These are phyloP conservation scores for Casuarius casuarius DNA, from an alignment of 2,113 vertebrate species.

Conservation along the genomic window DNA sequence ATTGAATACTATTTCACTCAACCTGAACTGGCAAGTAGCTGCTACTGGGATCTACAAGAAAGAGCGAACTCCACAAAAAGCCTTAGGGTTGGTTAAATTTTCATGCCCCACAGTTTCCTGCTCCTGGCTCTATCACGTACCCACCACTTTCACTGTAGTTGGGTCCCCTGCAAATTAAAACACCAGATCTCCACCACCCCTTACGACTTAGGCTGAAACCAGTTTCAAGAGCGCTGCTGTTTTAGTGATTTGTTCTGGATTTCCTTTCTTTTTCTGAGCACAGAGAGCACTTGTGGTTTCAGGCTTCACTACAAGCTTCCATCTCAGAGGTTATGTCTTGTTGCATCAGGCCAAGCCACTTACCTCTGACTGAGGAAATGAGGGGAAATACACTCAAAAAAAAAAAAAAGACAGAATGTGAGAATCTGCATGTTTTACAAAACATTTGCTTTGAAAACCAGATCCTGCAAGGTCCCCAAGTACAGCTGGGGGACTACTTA, in stretches of 20 bases:
- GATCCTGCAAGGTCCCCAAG: background rate
- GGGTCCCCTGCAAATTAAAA: background rate
- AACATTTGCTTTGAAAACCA: background rate
- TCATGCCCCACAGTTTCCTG: background rate
- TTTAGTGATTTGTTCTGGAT: background rate
- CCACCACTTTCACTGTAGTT: background rate
- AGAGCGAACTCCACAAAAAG: accelerated
- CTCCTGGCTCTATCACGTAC: background rate
- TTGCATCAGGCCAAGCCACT: background rate
- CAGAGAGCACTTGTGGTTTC: background rate
- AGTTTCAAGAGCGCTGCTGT: background rate
- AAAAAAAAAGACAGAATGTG: too few species aligned
- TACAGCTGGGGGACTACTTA: background rate
- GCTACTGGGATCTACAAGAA: background rate
- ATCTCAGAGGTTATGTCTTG: background rate
- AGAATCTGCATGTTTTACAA: background rate
- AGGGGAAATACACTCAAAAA: background rate
- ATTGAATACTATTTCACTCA: background rate
- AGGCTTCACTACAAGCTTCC: background rate
- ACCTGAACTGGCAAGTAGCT: background rate
- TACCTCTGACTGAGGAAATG: background rate
- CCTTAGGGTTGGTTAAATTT: background rate
- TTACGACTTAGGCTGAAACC: background rate
- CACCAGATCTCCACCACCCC: background rate
- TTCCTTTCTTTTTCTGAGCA: background rate